Evolutionary conservation across 2,797 vertebrate genomes (phyloP), one percentile per base, ranked within the genome.

Genomic region (Erpetoichthys calabaricus): DNA sequence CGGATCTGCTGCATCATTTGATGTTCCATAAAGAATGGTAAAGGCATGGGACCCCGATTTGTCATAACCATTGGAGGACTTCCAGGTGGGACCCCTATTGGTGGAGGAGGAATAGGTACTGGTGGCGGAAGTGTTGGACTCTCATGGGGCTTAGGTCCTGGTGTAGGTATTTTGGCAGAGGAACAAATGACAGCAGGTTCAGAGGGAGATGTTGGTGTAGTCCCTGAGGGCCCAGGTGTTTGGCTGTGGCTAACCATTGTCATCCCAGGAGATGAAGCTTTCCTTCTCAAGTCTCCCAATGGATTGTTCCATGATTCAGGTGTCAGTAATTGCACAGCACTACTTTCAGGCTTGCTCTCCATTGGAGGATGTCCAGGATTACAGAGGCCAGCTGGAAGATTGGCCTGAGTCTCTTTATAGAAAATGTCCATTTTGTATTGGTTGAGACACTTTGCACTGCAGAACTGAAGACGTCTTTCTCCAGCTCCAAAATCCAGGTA

Each of bases 401-500:
- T 95, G 56, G 96, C 96, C 86, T 99, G 96, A 58, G 96, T 96
- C 83, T 99, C 96, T 85, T 99, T 99, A 85, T 99, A 99, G 86
- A 99, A 99, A 84, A 99, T 98, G 84, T 99, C 96, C 96, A 99
- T 99, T 82, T 99, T 99, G 78, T 98, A 99, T 74, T 99, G 96
- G 86, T 99, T 99, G 73, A 99, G 88, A 80, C 96, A 99, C 85
- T 99, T 99, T 80, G 95, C 95, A 77, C 96, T 99, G 91, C 96
- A 99, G 82, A 99, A 99, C 86, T 99, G 96, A 83, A 99, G 92
- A 76, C 96, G 84, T 73, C 94, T 79, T 79, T 98, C 95, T 65
- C 96, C 96, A 65, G 96, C 92, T 68, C 96, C 96, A 80, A 99
- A 99, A 83, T 99, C 96, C 82, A 99, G 83, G 82, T 99, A 99